Conservation (phyloP, 1,140 invertebrate species). For the Cryptotermes secundus region DNA sequence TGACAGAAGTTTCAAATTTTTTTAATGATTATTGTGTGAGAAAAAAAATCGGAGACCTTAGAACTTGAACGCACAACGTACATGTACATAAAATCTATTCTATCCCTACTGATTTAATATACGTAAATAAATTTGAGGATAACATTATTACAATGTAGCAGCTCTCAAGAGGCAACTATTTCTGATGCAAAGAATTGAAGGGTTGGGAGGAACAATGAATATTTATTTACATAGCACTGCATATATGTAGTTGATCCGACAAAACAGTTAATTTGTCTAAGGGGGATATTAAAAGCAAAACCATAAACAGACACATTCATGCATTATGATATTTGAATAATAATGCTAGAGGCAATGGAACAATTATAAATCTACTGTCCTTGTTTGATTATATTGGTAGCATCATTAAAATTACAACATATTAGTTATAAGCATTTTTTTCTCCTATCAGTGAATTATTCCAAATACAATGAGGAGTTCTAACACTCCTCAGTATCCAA, state of each 20-base stretch:
- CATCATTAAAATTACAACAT: neutral
- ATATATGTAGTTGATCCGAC: neutral
- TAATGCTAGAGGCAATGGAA: neutral
- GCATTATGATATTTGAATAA: neutral
- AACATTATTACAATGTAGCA: too few species aligned
- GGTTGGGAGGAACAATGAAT: neutral
- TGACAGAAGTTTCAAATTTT: too few species aligned
- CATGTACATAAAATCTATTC: neutral
- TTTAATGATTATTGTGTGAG: too few species aligned
- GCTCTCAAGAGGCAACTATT: neutral
- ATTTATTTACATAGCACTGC: neutral
- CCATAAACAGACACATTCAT: neutral
- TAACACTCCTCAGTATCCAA: neutral
- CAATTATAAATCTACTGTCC: neutral
- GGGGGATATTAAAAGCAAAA: neutral
- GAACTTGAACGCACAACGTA: too few species aligned
- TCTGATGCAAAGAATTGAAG: neutral
- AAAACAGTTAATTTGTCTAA: neutral
- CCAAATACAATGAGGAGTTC: too few species aligned
- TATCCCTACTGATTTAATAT: neutral
- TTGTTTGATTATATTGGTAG: neutral
- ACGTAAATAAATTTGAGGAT: too few species aligned
- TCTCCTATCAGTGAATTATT: neutral
- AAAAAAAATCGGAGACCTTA: too few species aligned
- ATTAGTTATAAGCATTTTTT: neutral